Base-by-base conservation (phyloP, 1,140 invertebrate species). In the Bombus cullumanus region DNA sequence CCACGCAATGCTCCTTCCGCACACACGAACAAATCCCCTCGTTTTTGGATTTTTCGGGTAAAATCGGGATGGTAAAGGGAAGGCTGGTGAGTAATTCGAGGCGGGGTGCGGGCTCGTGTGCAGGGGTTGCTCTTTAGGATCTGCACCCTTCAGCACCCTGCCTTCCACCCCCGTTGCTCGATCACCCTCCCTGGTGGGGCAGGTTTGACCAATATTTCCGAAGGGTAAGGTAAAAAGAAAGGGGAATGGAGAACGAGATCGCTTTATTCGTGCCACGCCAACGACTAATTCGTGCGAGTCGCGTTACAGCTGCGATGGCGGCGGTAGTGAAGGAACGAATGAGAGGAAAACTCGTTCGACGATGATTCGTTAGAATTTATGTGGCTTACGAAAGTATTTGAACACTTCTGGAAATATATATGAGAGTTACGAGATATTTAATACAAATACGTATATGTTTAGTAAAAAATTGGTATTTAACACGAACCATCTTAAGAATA, bases 1-100 rank as follows among this genome's bases (percentile, higher is more conserved):
- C 86, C 84, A 85, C 87, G 90, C 85, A 62, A 85, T 62, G 71
- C 59, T 81, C 78, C 73, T 88, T 87, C 80, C 77, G 86, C 88
- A 84, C 12, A 62, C 28, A 62, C 59, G 87, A 83, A 85, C 88
- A 81, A 88, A 89, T 89, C 88, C 90, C 85, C 90, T 89, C 76
- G 81, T 91, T 89, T 91, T 91, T 83, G 90, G 88, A 88, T 91
- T 89, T 91, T 91, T 59, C 78, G 90, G 90, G 88, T 91, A 89
- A 89, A 91, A 89, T n/a, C 88, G 85, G 88, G 62, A 88, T 59
- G 62, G 87, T 81, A 89, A 91, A 89, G 83, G 88, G 90, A 80
- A 88, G 84, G 88, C 66, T 77, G 86, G 84, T 91, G 90, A 91
- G 90, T 91, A 91, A 91, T 91, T 91, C 90, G 90, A 89, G 74